These are phyloP conservation scores for Hozukius guyotensis DNA, from an alignment of 2,797 vertebrate species.

Conservation along the genomic window DNA sequence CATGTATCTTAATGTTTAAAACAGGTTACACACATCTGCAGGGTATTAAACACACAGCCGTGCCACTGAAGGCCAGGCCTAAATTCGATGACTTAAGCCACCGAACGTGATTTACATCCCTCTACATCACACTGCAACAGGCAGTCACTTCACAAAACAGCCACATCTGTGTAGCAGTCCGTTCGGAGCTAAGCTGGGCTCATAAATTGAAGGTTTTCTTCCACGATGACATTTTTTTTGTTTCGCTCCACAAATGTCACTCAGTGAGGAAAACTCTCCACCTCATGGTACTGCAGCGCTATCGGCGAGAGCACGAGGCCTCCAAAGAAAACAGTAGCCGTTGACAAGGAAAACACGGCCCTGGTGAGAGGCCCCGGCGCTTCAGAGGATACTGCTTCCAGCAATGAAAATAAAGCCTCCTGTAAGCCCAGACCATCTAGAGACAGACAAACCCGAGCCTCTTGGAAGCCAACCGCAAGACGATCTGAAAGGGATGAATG, in stretches of 20 bases:
- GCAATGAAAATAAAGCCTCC: conserved; percentile 76
- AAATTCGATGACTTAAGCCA: conserved; percentile 44
- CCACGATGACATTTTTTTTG: not conserved
- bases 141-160: conserved; percentile 48
- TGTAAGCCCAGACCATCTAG: conserved; percentile 54
- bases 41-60: conserved; percentile 31
- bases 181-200: conserved; percentile 13
- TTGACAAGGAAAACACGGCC: conserved; percentile 78
- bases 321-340: conserved; percentile 77
- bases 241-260: conserved; percentile 39
- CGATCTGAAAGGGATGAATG: conserved; percentile 53
- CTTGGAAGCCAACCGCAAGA: conserved; percentile 52
- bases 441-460: conserved; percentile 51
- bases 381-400: conserved; percentile 57
- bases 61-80: conserved; percentile 23
- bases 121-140: conserved; percentile 45
- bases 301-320: conserved; percentile 54
- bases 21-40: conserved; percentile 55
- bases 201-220: conserved; percentile 53
- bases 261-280: conserved; percentile 41
- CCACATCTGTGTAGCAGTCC: conserved; percentile 69
- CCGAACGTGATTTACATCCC: conserved; percentile 53
- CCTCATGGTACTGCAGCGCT: conserved; percentile 38
- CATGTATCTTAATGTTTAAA: conserved; percentile 40
- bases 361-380: conserved; percentile 51